These are phyloP conservation scores for Rhagoletis zephyria DNA, from an alignment of 1,140 invertebrate genomes.

Conservation along the genomic window DNA sequence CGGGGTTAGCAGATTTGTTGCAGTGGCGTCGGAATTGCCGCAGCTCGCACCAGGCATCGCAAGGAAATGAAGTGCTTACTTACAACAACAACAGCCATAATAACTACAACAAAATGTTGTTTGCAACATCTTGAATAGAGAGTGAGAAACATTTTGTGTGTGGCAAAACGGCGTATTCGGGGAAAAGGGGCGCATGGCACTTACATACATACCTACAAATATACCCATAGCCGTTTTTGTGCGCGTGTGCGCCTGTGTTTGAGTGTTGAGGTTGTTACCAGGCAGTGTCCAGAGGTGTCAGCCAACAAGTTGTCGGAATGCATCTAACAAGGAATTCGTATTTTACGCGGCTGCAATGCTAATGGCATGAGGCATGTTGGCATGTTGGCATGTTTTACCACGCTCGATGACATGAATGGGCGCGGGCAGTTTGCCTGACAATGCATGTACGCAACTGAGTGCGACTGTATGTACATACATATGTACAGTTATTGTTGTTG, in stretches of 20 bases:
- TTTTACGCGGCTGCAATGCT: constrained; percentile 63
- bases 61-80: not conserved
- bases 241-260: not conserved
- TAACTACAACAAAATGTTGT: no score
- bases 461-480: not conserved
- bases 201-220: not conserved
- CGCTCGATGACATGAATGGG: constrained; percentile 73
- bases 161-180: not conserved
- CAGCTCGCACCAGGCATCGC: no score
- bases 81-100: not conserved
- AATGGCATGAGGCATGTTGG: constrained; percentile 70
- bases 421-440: constrained; percentile 60
- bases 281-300: constrained; percentile 68
- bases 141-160: not conserved
- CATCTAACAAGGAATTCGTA: constrained; percentile 73
- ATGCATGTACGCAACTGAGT: not conserved
- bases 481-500: not conserved
- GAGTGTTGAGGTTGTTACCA: not conserved
- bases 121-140: constrained; percentile 4
- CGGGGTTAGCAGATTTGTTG: no score
- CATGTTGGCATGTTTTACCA: constrained; percentile 69
- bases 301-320: constrained; percentile 73
- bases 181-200: not conserved
- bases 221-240: not conserved
- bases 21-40: no score